phyloP scores from a whole-genome alignment of 64 coral and sea anemone species.

The Montipora sp. region DNA sequence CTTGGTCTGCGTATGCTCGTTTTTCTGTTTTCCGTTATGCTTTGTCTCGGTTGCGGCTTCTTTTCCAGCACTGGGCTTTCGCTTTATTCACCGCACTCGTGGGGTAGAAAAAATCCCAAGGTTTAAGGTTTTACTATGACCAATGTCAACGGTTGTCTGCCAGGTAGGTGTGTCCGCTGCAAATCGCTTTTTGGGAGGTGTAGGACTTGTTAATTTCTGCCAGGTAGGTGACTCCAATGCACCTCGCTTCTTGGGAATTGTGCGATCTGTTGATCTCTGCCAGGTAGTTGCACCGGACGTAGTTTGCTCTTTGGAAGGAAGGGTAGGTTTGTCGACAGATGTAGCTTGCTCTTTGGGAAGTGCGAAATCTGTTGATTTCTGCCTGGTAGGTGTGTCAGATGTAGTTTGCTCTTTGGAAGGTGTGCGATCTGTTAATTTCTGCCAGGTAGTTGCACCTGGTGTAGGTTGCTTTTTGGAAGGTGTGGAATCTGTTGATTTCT shows the following conservation, averaged over 20 bases:
- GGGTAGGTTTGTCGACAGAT: background rate
- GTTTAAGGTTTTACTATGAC: constrained; percentile 1
- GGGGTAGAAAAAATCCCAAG: background rate
- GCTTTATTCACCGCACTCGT: background rate
- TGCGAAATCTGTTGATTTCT: background rate
- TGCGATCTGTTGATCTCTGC: background rate
- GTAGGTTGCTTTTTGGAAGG: background rate
- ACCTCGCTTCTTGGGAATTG: background rate
- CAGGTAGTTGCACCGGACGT: background rate
- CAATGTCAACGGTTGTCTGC: background rate
- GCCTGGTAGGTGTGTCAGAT: background rate
- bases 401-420: background rate
- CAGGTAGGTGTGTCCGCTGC: background rate
- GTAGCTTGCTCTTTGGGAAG: background rate
- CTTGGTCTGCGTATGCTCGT: background rate
- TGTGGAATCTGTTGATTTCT: background rate
- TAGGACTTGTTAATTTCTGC: background rate
- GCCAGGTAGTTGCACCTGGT: too few species aligned
- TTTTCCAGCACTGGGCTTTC: background rate
- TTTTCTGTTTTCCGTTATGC: background rate
- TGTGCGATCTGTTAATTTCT: background rate
- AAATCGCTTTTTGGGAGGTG: background rate
- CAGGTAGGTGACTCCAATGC: background rate
- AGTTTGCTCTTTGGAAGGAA: background rate
- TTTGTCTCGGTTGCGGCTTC: background rate